Evolutionary conservation across 2,888 invertebrate genomes (phyloP), one percentile per base, ranked within the genome.

Genomic region (Hofmannophila pseudospretella): DNA sequence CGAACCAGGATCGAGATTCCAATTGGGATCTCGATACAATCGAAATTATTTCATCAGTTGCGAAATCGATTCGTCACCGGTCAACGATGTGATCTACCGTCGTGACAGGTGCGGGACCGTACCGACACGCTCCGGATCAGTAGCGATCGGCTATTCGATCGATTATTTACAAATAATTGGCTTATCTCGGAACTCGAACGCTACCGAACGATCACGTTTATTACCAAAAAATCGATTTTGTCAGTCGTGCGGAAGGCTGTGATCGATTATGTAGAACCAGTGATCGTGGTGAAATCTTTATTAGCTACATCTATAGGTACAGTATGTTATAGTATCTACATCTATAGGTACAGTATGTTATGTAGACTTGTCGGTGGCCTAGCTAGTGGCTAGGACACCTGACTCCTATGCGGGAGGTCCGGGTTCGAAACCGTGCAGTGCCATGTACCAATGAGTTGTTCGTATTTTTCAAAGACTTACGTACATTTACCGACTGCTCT

Each of bases 11-110:
- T 61, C 51, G 44, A 55, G n/a, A n/a, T n/a, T 48, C 40, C 4
- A n/a, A 70, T 67, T 56, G 58, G 67, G 65, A 67, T 72, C 64
- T 67, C 69, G 65, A 67, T 63, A 69, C 64, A 69, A 67, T 70
- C 78, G 57, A 56, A 59, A 81, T 77, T 58, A 69, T 82, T 77
- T 75, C 71, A 67, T 84, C 77, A 71, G 67, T 63, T 59, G 56
- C 44, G 42, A 58, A 80, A 85, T 84, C 72, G 58, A 85, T 85
- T 85, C 74, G 85, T 79, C 76, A 72, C 53, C 67, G 74, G 63
- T 59, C 64, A 20, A 55, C 53, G 63, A 61, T 76, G 82, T 82
- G 85, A 79, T 81, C 70, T 79, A 85, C 77, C 67, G 72, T 46
- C 72, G 70, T 67, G 70, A 73, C 79, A 80, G 78, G 80, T 81